phyloP scores from a whole-genome alignment of 1,140 invertebrate species.

The Macrobrachium nipponense region DNA sequence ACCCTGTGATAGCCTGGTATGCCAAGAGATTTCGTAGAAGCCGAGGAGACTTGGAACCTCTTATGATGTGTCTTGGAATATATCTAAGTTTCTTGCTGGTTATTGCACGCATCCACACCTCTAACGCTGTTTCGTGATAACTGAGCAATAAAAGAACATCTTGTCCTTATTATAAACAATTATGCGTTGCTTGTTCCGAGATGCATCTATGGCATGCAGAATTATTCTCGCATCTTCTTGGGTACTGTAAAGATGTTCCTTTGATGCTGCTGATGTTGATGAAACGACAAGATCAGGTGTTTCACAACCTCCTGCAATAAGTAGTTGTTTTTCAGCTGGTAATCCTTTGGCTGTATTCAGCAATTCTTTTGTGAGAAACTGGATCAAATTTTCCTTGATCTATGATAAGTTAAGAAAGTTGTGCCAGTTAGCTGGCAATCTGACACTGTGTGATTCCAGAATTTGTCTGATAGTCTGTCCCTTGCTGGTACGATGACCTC shows the following conservation, averaged over 20 bases:
- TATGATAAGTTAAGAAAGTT: too few species aligned
- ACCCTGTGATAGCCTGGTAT: conserved; percentile 13
- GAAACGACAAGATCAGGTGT: too few species aligned
- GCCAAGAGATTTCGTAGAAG: conserved; percentile 9
- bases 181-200: background rate
- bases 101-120: conserved; percentile 23
- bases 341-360: too few species aligned
- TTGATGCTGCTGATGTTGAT: too few species aligned
- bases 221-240: conserved; percentile 16
- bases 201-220: conserved; percentile 34
- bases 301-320: too few species aligned
- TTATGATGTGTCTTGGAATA: conserved; percentile 28
- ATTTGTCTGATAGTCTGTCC: too few species aligned
- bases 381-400: too few species aligned
- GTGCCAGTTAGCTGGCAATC: too few species aligned
- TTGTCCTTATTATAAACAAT: conserved; percentile 7
- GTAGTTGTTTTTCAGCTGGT: too few species aligned
- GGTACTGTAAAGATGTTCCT: conserved; percentile 2
- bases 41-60: background rate
- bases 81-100: conserved; percentile 11
- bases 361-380: too few species aligned
- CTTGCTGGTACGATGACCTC: too few species aligned
- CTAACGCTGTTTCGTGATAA: conserved; percentile 10
- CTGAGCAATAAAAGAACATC: conserved; percentile 29
- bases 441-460: too few species aligned